Conservation (phyloP, 1,140 invertebrate species). For the Leptopilina clavipes region DNA sequence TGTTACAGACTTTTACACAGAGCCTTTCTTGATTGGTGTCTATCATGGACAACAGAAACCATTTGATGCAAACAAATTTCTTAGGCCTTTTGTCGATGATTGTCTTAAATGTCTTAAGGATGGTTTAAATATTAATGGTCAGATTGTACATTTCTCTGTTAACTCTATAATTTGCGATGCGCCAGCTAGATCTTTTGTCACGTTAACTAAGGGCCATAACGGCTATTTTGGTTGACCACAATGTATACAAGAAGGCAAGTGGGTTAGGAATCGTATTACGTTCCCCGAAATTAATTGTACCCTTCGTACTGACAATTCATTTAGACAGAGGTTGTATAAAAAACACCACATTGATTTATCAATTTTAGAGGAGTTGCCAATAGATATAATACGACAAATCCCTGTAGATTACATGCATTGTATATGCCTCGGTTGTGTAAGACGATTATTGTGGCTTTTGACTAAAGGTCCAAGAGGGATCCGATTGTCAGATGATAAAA, state of each 20-base stretch:
- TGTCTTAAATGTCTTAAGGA: conserved; percentile 30
- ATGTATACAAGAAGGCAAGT: conserved; percentile 59
- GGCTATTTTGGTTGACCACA: conserved; percentile 66
- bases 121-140: conserved; percentile 38
- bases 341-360: neutral
- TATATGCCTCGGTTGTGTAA: conserved; percentile 57
- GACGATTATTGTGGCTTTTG: conserved; percentile 36
- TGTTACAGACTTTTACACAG: conserved; percentile 41
- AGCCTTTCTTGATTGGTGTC: conserved; percentile 49
- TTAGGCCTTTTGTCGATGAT: conserved; percentile 48
- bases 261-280: conserved; percentile 44
- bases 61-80: conserved; percentile 42
- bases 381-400: conserved; percentile 51
- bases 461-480: conserved; percentile 59
- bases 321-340: neutral
- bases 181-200: conserved; percentile 65
- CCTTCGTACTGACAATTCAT: conserved; percentile 13
- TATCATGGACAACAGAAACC: conserved; percentile 50
- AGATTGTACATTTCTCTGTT: conserved; percentile 42
- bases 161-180: conserved; percentile 65
- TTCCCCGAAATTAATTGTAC: conserved; percentile 48
- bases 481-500: conserved; percentile 35
- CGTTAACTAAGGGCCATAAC: conserved; percentile 59
- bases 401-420: conserved; percentile 58
- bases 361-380: conserved; percentile 39